A percentile compares a stretch with the other conserved stretches of the same genome.
Conservation (phyloP, 2,797 vertebrate genomes). For the Manis javanica region DNA sequence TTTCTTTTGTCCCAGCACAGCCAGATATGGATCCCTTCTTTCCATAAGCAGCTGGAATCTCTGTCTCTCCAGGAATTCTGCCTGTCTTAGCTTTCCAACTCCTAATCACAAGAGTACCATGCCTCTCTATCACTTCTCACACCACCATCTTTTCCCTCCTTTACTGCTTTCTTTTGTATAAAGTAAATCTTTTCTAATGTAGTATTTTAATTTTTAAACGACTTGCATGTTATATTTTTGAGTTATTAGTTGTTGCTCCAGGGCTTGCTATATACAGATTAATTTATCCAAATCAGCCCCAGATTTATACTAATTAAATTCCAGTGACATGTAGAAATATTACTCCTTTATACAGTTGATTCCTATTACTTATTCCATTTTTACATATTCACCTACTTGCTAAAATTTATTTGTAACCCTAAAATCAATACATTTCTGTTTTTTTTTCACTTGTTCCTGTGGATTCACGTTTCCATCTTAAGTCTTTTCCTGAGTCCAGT, state of each 20-base stretch:
- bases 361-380: background rate
- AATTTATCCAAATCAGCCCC: background rate
- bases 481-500: background rate
- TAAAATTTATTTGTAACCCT: conserved; percentile 38
- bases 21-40: no score
- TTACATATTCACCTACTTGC: background rate
- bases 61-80: no score
- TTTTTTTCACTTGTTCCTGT: background rate
- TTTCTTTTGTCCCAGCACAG: no score
- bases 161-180: background rate
- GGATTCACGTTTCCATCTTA: background rate
- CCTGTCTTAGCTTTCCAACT: no score
- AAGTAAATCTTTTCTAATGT: background rate
- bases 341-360: background rate
- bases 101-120: no score
- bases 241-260: background rate
- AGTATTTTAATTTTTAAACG: background rate
- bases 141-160: no score
- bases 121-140: no score
- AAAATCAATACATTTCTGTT: background rate
- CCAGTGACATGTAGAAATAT: background rate
- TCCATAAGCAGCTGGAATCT: no score
- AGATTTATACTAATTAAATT: conserved; percentile 3
- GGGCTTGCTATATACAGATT: background rate
- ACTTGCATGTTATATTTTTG: background rate